phyloP scores from a whole-genome alignment of 2,888 invertebrate species.

The Eueremaeus valkanovi region DNA sequence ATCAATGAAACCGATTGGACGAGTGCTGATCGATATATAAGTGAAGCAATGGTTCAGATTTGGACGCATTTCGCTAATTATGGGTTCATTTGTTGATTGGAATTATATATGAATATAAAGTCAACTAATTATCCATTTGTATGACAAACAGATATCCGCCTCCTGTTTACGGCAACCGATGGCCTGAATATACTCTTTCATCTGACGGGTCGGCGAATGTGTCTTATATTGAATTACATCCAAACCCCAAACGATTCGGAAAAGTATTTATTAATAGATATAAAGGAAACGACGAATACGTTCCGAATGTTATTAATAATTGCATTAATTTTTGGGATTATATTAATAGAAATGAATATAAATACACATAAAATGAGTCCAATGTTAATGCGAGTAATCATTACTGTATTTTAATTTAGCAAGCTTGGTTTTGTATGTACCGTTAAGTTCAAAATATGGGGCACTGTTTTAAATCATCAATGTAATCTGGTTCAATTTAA shows the following conservation, averaged over 20 bases:
- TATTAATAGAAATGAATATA: too few relatives aligned
- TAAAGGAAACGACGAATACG: neutral
- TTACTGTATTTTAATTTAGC: too few relatives aligned
- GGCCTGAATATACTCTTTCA: neutral
- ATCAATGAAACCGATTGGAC: neutral
- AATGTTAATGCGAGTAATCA: too few relatives aligned
- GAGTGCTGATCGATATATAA: neutral
- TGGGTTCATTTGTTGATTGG: neutral
- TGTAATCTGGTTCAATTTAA: too few relatives aligned
- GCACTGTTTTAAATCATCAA: too few relatives aligned
- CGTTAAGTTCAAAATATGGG: too few relatives aligned
- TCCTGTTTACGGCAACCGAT: neutral
- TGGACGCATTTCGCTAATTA: conserved; percentile 17
- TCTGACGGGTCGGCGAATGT: neutral
- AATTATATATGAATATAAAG: neutral
- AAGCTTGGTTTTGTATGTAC: too few relatives aligned
- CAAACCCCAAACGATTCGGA: neutral
- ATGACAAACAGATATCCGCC: too few relatives aligned
- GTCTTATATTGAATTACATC: neutral
- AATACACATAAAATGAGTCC: too few relatives aligned
- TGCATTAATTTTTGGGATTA: neutral
- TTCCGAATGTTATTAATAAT: neutral
- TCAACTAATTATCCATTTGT: too few relatives aligned
- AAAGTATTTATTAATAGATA: neutral
- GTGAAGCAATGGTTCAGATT: conserved; percentile 18